Evolutionary conservation across 1,140 invertebrate species (phyloP).

Genomic region (Tetragnatha versicolor): DNA sequence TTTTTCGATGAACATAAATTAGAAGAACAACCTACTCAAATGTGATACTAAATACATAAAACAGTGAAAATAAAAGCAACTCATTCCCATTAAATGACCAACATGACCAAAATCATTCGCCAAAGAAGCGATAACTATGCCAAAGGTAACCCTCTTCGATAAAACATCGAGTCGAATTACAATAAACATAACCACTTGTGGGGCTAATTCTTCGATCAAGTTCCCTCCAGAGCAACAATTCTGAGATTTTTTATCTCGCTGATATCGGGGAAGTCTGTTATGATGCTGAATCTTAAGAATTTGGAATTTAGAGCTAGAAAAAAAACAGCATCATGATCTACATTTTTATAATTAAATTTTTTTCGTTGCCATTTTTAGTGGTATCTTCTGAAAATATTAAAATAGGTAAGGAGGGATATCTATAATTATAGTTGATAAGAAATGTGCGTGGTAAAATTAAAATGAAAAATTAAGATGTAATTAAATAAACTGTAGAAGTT

Average conservation of each 20-base stretch:
- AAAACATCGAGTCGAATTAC: conserved; percentile 13
- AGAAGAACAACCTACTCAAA: not conserved
- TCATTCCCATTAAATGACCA: not conserved
- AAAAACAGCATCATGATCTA: not conserved
- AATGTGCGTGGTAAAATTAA: not conserved
- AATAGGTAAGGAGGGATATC: not conserved
- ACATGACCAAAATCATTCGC: not conserved
- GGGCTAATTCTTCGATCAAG: conserved; percentile 9
- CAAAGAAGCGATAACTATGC: not conserved
- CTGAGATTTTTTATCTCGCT: not conserved
- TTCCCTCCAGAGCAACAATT: not conserved
- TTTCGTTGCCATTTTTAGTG: not conserved
- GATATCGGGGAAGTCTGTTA: not conserved
- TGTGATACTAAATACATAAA: not conserved
- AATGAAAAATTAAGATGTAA: not conserved
- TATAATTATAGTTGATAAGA: not conserved
- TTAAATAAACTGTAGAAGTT: too few relatives aligned
- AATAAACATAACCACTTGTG: conserved; percentile 33
- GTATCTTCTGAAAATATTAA: not conserved
- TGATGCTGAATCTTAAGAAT: not conserved
- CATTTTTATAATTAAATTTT: not conserved
- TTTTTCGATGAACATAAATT: not conserved
- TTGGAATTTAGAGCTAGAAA: not conserved
- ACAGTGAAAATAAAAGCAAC: not conserved
- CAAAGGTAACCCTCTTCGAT: not conserved